phyloP scores from a whole-genome alignment of 2,888 invertebrate species.

The Oscheius sp. region DNA sequence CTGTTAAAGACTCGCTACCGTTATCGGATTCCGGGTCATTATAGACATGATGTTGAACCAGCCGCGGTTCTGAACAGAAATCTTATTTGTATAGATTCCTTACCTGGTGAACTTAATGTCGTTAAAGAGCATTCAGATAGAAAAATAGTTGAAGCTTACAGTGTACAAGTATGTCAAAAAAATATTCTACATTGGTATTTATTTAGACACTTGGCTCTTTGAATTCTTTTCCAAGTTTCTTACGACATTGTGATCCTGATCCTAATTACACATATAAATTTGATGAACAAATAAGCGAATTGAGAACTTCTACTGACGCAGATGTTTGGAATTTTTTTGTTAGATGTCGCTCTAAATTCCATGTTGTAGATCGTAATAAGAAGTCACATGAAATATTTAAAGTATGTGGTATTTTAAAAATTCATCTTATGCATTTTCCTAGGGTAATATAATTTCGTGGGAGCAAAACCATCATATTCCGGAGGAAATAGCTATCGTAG shows the following conservation, averaged over 20 bases:
- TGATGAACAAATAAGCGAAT: constrained; percentile 4
- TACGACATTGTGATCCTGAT: neutral
- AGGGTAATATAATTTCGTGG: constrained; percentile 3
- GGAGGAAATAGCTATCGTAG: constrained; percentile 21
- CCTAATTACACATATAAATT: neutral
- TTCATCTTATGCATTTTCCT: neutral
- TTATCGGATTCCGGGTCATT: constrained; percentile 42
- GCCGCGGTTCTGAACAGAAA: constrained; percentile 42
- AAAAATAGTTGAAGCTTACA: constrained; percentile 18
- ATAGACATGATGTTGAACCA: constrained; percentile 23
- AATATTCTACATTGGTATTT: neutral
- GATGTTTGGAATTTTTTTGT: neutral
- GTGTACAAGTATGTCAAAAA: neutral
- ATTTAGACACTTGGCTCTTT: neutral
- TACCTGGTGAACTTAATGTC: neutral
- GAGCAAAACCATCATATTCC: constrained; percentile 16
- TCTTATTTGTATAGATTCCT: constrained; percentile 40
- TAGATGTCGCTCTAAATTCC: constrained; percentile 1
- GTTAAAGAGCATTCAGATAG: constrained; percentile 40
- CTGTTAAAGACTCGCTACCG: constrained; percentile 13
- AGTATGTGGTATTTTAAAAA: neutral
- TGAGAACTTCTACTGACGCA: neutral
- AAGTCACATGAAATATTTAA: neutral
- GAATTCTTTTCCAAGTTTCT: neutral
- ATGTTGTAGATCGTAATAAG: neutral